These are phyloP conservation scores for Mycetomoellerius zeteki DNA, from an alignment of 1,140 invertebrate species.

Conservation along the genomic window DNA sequence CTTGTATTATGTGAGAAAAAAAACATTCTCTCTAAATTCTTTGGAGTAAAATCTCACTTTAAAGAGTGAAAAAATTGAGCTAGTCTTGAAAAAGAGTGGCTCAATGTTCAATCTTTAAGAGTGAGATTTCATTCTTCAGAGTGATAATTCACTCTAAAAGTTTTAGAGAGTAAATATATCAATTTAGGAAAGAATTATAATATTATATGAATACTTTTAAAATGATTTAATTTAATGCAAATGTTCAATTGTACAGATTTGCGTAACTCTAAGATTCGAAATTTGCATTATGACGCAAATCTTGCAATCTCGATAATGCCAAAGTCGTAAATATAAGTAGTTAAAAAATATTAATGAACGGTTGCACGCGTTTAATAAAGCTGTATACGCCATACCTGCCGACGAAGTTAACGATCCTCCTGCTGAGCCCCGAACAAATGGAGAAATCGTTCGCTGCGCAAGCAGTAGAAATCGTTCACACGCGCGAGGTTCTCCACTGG, in stretches of 20 bases:
- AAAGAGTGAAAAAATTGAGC: no score
- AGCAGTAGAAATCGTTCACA: conserved; percentile 77
- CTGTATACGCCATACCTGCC: conserved; percentile 32
- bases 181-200: not conserved
- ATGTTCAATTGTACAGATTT: not conserved
- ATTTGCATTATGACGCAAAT: not conserved
- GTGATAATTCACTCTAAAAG: no score
- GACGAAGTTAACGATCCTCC: conserved; percentile 57
- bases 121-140: no score
- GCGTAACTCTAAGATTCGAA: not conserved
- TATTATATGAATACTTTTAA: not conserved
- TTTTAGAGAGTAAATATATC: not conserved
- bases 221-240: not conserved
- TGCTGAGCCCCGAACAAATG: conserved; percentile 24
- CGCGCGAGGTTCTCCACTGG: conserved; percentile 64
- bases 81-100: no score
- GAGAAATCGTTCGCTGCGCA: conserved; percentile 33
- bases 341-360: conserved; percentile 1
- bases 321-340: not conserved
- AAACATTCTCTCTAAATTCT: not conserved
- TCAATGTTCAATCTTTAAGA: no score
- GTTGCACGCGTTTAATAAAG: conserved; percentile 16
- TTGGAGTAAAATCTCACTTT: no score
- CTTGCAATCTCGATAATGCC: not conserved
- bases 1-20: no score